Evolutionary conservation across 2,797 vertebrate genomes (phyloP).

Genomic region (Sitta carolinensis): DNA sequence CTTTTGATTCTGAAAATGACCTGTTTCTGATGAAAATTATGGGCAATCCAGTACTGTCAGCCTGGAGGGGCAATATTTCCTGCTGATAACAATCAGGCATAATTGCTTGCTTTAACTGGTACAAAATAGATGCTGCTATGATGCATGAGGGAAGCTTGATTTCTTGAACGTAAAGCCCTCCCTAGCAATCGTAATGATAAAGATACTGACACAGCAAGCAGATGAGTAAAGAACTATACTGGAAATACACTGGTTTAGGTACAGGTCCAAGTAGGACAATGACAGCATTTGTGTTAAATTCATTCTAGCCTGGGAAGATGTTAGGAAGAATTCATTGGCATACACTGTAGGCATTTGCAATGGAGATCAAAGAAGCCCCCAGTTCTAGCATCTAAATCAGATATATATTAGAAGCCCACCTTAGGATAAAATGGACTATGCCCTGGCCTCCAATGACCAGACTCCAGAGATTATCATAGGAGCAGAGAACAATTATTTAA

Average conservation of each 20-base stretch:
- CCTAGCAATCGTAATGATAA: background rate
- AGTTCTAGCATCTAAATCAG: background rate
- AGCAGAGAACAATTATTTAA: background rate
- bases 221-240: background rate
- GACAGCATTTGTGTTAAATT: background rate
- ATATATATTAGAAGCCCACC: background rate
- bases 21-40: constrained; percentile 50
- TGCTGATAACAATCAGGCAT: background rate
- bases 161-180: background rate
- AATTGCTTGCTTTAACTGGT: background rate
- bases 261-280: background rate
- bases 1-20: background rate
- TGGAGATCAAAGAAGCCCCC: background rate
- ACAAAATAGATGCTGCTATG: background rate
- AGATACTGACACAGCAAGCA: background rate
- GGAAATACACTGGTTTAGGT: background rate
- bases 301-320: background rate
- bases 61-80: constrained; percentile 29
- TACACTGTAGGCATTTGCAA: background rate
- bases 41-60: constrained; percentile 23
- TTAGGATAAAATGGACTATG: background rate
- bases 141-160: background rate
- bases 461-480: background rate
- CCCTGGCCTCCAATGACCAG: background rate
- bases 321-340: background rate